Evolutionary conservation across 2,888 invertebrate species (phyloP), one percentile per base, ranked within the genome.

Genomic region (Unio delphinus): DNA sequence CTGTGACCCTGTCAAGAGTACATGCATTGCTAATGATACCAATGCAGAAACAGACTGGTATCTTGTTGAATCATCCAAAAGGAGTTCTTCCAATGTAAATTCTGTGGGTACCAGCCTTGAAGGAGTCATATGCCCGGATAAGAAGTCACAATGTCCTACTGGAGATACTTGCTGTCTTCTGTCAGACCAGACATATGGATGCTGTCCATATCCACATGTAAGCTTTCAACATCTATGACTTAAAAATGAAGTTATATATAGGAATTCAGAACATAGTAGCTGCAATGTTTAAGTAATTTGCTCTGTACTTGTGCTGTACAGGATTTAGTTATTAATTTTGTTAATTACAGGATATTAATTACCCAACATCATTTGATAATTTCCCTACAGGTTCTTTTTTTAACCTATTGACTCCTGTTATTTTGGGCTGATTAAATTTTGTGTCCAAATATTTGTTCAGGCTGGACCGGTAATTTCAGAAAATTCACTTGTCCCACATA

Each of bases 161-260:
- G 76, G 74, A 17, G 67, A 78, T 45, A 87, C 89, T 7, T 89
- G 88, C 67, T 89, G 89, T 73, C 68, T 69, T 55, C 62, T 85
- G 60, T 61, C 67, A 1, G 64, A 67, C 65, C 82, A 81, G 7
- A 62, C 74, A 8, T 89, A 81, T 71, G 87, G 85, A 17, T 89
- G 89, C 72, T 89, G 89, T 76, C 87, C 88, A 7, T 69, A 83
- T n/a, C 72, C 75, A 28, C 73, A 86, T 60, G 86, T 86, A 75
- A 77, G 75, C 70, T 15, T 60, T 60, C 34, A 26, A 45, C 45
- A 45, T 3, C 15, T 45, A 3, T 15, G 15, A 3, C 45, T 11
- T 26, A 8, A 61, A 30, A 23, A 23, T 28, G 61, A 30, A n/a
- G 23, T 59, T 18, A 64, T 45, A 20, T 67, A 34, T 64, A 28